Evolutionary conservation across 30 jellyfish, hydroid and myxozoan species (phyloP), one percentile per base, ranked within the genome.

Genomic region (Hydractinia echinata): DNA sequence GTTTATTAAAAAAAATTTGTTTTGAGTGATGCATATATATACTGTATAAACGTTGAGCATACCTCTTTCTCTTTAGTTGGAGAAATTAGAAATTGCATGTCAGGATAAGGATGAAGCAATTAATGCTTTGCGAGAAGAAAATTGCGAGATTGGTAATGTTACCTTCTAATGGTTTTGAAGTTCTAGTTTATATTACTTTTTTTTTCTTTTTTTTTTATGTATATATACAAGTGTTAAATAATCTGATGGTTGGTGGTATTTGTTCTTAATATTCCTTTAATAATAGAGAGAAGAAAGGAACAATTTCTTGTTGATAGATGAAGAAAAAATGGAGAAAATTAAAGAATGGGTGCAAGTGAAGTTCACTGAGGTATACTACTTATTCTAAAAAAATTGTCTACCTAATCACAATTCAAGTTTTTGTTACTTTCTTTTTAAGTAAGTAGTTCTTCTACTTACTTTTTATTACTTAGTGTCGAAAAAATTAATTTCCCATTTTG

Each of bases 331-430:
- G 77, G 69, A 30, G 48, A 87, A 86, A 44, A 87, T 92, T 79
- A 92, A 87, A 62, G 91, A 86, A 55, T 92, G 98, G 98, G 85
- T 92, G 4, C 80, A 81, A 79, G 74, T 80, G 18, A 92, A 92
- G 68, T 86, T 92, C 53, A 77, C 89, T 10, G 88, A 80, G 90
- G 98, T 92, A 53, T 53, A 52, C 58, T 8, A 21, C 21, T 19
- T 4, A 66, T 13, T 4, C 0, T 66, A 19, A 7, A 19, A 7
- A 66, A 13, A 0, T 6, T 18, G 49, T 66, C 8, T 66, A 30
- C 44, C 44, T 30, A 30, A 30, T 30, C 44, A 30, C 44, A 30
- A 30, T 30, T 30, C 44, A 30, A 30, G 44, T 1, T 30, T 30
- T 30, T 30, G 44, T 30, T 30, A 30, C 44, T 30, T 30, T n/a